Percentiles rank a stretch among this genome's conserved stretches.
Evolutionary conservation across 2,113 vertebrate genomes (phyloP).

Genomic region (Paedocypris sp.): DNA sequence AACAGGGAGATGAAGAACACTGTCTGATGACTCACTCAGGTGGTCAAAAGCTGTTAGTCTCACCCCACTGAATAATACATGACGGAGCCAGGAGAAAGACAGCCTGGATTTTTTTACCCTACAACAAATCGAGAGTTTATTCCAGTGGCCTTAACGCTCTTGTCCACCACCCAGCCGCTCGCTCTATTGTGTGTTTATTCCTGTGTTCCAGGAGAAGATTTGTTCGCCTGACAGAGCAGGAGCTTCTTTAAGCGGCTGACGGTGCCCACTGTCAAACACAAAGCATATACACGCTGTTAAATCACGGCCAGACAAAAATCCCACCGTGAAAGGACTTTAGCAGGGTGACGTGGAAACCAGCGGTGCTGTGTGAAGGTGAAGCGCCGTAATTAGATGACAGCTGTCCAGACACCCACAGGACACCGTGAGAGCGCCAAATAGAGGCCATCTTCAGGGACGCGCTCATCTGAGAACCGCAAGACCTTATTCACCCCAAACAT

Average conservation of each 20-base stretch:
- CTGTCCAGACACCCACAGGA: conserved; percentile 37
- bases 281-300: conserved; percentile 3
- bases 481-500: background rate
- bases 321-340: background rate
- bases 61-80: conserved; percentile 22
- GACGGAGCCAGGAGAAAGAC: background rate
- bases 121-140: conserved; percentile 6
- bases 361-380: background rate
- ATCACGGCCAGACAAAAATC: background rate
- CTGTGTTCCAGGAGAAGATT: background rate
- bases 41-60: conserved; percentile 25
- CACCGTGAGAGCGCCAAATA: conserved; percentile 7
- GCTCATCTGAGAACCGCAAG: conserved; percentile 8
- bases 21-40: conserved; percentile 23
- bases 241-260: background rate
- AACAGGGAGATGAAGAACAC: conserved; percentile 8
- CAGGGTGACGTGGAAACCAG: background rate
- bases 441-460: conserved; percentile 6
- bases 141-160: background rate
- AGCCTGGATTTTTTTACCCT: background rate
- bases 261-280: background rate
- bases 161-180: background rate
- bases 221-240: background rate
- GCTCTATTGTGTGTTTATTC: background rate
- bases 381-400: conserved; percentile 41